These are phyloP conservation scores for Paralichthys olivaceus DNA, from an alignment of 2,113 vertebrate genomes.

Conservation along the genomic window DNA sequence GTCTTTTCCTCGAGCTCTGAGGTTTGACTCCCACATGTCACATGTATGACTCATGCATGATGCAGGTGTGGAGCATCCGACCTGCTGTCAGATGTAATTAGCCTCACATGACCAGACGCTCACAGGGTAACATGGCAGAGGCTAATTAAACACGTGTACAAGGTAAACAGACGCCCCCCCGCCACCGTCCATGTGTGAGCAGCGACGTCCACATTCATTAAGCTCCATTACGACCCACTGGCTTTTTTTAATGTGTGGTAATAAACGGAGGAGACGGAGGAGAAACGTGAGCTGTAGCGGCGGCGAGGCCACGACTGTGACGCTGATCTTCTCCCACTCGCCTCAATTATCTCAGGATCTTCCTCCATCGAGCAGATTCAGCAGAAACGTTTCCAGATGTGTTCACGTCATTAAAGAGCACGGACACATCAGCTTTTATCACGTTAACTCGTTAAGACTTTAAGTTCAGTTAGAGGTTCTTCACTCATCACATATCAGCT, in stretches of 20 bases:
- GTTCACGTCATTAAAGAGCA: no score
- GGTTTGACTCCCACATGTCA: neutral
- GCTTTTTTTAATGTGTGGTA: conserved; percentile 39
- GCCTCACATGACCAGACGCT: neutral
- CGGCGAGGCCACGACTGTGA: neutral
- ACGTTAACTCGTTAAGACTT: no score
- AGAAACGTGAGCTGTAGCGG: neutral
- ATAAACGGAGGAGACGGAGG: conserved; percentile 33
- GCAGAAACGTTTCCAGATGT: no score
- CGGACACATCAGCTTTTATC: no score
- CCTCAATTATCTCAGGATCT: no score
- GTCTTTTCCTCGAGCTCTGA: no score
- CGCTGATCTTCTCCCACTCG: no score
- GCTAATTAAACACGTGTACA: conserved; percentile 67
- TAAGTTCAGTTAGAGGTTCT: no score
- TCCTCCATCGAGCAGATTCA: no score
- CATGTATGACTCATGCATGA: neutral
- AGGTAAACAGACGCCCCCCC: conserved; percentile 53
- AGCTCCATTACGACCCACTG: conserved; percentile 53
- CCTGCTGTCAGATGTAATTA: conserved; percentile 46
- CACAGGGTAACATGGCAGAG: conserved; percentile 13
- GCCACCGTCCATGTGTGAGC: neutral
- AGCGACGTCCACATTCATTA: conserved; percentile 40
- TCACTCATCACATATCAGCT: no score
- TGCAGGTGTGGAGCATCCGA: conserved; percentile 32